Evolutionary conservation across 2,888 invertebrate species (phyloP).

Genomic region (Zootermopsis nevadensis): DNA sequence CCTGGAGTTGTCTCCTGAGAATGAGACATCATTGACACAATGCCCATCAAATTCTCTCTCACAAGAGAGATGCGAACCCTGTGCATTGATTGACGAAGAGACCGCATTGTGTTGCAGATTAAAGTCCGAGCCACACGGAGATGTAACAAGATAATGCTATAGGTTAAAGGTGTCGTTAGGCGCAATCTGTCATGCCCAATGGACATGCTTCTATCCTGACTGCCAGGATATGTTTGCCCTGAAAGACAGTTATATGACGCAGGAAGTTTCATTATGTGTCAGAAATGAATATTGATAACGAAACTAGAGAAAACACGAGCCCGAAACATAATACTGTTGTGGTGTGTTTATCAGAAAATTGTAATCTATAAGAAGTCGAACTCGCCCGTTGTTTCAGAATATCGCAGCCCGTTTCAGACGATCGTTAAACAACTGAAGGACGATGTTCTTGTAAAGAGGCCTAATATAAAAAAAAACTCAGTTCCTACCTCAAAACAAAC

Average conservation of each 20-base stretch:
- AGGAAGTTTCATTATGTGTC: background rate
- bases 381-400: too few species aligned
- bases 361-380: too few species aligned
- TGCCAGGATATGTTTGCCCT: slow-evolving; percentile 2
- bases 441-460: too few species aligned
- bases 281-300: too few species aligned
- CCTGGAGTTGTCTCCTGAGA: background rate
- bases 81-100: background rate
- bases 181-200: background rate
- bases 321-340: too few species aligned
- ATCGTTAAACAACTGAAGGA: too few species aligned
- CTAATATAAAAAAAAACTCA: too few species aligned
- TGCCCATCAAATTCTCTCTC: background rate
- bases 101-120: background rate
- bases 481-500: too few species aligned
- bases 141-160: slow-evolving; percentile 1
- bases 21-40: slow-evolving; percentile 25
- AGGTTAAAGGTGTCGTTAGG: background rate
- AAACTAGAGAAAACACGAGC: too few species aligned
- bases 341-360: too few species aligned
- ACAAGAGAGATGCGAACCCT: background rate
- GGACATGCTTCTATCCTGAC: background rate
- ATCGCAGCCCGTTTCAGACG: too few species aligned
- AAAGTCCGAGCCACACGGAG: background rate
- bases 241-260: background rate